Evolutionary conservation across 2,888 invertebrate genomes (phyloP), one percentile per base, ranked within the genome.

Genomic region (Coremacera marginata): DNA sequence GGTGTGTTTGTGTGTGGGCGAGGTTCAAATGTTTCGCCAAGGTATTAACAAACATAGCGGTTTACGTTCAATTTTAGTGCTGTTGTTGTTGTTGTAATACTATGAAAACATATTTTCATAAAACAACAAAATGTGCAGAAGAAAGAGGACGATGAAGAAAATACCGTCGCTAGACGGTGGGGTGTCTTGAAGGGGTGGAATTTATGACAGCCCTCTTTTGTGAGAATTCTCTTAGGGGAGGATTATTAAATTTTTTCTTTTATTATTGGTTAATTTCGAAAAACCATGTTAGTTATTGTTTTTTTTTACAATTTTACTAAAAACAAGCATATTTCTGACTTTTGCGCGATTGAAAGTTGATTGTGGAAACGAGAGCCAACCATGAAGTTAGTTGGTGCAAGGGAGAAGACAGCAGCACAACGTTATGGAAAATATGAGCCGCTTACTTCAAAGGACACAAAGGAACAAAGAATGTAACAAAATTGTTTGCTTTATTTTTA

Each of bases 181-280:
- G 78, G 57, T 5, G 31, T 19, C 55, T 19, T 77, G 78, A 79
- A 75, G 74, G 78, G 70, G 31, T 60, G 57, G 76, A 80, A 81
- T 80, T 82, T 82, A 82, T 82, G 82, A 82, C 81, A 80, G 79
- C 79, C 75, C 77, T 77, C 79, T 78, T 77, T 31, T 25, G 57
- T 31, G 11, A 51, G 70, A 68, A 22, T 73, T 25, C 51, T 22
- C 51, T 72, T 70, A 77, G 68, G 78, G 75, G 80, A 78, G 82
- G 82, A 82, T 82, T 82, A 82, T 83, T 82, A 82, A 81, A 80
- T 81, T 81, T 79, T 79, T 80, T 80, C 79, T 79, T 76, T 77
- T 78, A 62, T 79, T 79, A 80, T 80, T 78, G 78, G 80, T 75
- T 77, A 78, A 74, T 78, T 74, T 71, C 65, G 52, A 72, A 77